Evolutionary conservation across 1,140 invertebrate species (phyloP).

Genomic region (Musca domestica): DNA sequence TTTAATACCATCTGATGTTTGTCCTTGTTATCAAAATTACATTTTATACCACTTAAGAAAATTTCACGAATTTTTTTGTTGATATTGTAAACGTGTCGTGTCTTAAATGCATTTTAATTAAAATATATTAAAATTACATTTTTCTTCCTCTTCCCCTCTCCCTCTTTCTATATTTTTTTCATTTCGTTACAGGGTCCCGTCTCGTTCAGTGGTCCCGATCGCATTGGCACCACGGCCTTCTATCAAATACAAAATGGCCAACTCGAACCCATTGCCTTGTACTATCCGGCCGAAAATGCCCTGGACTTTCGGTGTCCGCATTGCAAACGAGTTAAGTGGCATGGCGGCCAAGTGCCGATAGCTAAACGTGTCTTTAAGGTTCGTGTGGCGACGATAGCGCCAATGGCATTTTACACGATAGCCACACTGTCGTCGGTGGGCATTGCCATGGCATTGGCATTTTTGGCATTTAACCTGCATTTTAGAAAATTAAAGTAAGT

Average conservation of each 20-base stretch:
- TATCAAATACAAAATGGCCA: slow-evolving; percentile 79
- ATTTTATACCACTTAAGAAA: too few relatives aligned
- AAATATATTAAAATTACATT: not conserved
- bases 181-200: slow-evolving; percentile 69
- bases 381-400: slow-evolving; percentile 72
- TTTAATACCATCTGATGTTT: too few relatives aligned
- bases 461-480: slow-evolving; percentile 83
- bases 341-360: slow-evolving; percentile 70
- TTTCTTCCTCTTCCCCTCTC: not conserved
- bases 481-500: slow-evolving; percentile 81
- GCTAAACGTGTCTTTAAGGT: slow-evolving; percentile 71
- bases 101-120: too few relatives aligned
- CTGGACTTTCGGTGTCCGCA: slow-evolving; percentile 70
- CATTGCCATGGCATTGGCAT: slow-evolving; percentile 72
- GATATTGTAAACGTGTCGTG: too few relatives aligned
- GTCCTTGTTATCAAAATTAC: too few relatives aligned
- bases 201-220: slow-evolving; percentile 80
- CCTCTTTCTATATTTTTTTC: too few relatives aligned
- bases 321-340: slow-evolving; percentile 72
- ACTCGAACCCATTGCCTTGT: slow-evolving; percentile 71
- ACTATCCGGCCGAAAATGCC: slow-evolving; percentile 64
- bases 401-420: slow-evolving; percentile 68
- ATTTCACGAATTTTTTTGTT: too few relatives aligned
- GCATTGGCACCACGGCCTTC: slow-evolving; percentile 79
- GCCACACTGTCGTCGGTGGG: slow-evolving; percentile 71